Conservation (phyloP, 30 jellyfish, hydroid and myxozoan species). For the Catostylus mosaicus region DNA sequence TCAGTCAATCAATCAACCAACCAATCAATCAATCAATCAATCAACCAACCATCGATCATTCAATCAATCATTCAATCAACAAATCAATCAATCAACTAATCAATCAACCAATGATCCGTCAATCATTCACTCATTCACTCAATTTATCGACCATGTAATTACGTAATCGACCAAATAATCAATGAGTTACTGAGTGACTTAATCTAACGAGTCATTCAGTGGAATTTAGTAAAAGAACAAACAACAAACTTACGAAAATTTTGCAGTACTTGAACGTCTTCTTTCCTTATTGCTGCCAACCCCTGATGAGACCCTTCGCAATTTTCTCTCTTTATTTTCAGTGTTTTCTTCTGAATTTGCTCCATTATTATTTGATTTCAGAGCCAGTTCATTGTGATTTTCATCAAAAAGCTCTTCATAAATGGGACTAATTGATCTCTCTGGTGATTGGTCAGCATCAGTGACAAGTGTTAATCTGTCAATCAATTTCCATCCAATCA, state of each 20-base stretch:
- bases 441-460: slow-evolving; percentile 17
- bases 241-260: slow-evolving; percentile 39
- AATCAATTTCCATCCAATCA: slow-evolving; percentile 49
- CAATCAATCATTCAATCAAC: background rate
- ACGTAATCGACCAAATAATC: background rate
- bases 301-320: slow-evolving; percentile 39
- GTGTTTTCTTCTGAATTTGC: background rate
- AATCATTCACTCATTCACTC: background rate
- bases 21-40: background rate
- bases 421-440: background rate
- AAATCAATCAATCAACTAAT: too few relatives aligned
- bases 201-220: background rate
- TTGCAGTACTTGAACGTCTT: slow-evolving; percentile 19
- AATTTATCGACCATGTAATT: background rate
- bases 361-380: slow-evolving; percentile 37
- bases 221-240: background rate
- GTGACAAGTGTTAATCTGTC: slow-evolving; percentile 23
- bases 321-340: background rate
- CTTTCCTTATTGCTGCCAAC: slow-evolving; percentile 12
- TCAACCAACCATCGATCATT: background rate
- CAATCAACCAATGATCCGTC: background rate
- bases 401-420: slow-evolving; percentile 32
- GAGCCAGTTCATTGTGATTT: slow-evolving; percentile 4
- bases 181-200: background rate
- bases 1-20: background rate